Conservation (phyloP, 2,113 vertebrate genomes). For the Laterallus jamaicensis region DNA sequence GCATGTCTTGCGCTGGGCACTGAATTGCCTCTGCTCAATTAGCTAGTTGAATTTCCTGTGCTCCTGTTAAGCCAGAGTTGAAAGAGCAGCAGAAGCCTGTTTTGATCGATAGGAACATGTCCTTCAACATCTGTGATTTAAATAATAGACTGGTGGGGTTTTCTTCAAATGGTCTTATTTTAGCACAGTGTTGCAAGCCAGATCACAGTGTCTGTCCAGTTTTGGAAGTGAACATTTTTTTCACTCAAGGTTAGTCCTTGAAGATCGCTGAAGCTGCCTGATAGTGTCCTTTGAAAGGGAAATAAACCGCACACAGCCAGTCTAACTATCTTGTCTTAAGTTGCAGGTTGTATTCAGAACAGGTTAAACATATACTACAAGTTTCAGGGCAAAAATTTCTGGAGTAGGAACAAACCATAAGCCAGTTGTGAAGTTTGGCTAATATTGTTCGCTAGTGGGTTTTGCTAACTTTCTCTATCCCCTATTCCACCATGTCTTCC, state of each 20-base stretch:
- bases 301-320: background rate
- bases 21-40: background rate
- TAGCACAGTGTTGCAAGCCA: background rate
- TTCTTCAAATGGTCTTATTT: background rate
- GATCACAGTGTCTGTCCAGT: background rate
- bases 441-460: background rate
- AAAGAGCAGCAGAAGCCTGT: background rate
- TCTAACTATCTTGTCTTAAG: background rate
- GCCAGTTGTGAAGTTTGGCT: background rate
- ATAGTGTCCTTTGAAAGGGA: background rate
- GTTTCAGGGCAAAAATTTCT: background rate
- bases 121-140: background rate
- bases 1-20: fast-evolving
- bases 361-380: background rate
- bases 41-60: background rate
- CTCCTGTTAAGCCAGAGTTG: background rate
- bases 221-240: background rate
- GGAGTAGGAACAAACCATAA: background rate
- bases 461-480: background rate
- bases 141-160: background rate
- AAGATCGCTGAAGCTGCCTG: background rate
- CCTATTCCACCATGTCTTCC: background rate
- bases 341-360: background rate
- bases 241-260: background rate
- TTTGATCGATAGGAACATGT: background rate